These are phyloP conservation scores for Drosophila austrosaltans DNA, from an alignment of 2,888 invertebrate genomes.

Conservation along the genomic window DNA sequence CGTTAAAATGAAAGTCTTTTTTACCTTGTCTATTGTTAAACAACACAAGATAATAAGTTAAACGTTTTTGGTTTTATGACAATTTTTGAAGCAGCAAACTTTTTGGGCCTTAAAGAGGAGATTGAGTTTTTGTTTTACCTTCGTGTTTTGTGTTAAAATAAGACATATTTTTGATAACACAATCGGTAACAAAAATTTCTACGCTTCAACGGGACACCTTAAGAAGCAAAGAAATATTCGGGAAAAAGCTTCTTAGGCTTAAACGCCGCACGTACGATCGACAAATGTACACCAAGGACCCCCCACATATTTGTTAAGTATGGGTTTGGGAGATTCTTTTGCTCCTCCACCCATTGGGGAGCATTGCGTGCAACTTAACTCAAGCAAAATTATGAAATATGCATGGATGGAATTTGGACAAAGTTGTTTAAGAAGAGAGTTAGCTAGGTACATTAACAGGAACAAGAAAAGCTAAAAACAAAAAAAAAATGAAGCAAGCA, in stretches of 20 bases:
- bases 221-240: neutral
- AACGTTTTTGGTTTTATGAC: too few relatives aligned
- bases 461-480: neutral
- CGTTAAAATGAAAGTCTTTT: too few relatives aligned
- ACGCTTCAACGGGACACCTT: too few relatives aligned
- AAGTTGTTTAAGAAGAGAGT: constrained; percentile 55
- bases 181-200: too few relatives aligned
- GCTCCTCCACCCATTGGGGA: constrained; percentile 19
- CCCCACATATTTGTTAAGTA: constrained; percentile 30
- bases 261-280: constrained; percentile 51
- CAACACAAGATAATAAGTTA: too few relatives aligned
- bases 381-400: constrained; percentile 61
- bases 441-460: constrained; percentile 21
- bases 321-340: constrained; percentile 36
- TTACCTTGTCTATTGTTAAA: too few relatives aligned
- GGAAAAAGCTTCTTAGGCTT: constrained; percentile 22
- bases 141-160: too few relatives aligned
- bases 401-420: constrained; percentile 62
- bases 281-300: constrained; percentile 37
- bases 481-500: constrained; percentile 15
- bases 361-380: constrained; percentile 52
- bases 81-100: too few relatives aligned
- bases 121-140: too few relatives aligned
- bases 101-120: too few relatives aligned
- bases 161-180: too few relatives aligned